A percentile compares a stretch with the other conserved stretches of the same genome.
Conservation (phyloP, 2,888 invertebrate genomes). For the Caenorhabditis macrosperma region DNA sequence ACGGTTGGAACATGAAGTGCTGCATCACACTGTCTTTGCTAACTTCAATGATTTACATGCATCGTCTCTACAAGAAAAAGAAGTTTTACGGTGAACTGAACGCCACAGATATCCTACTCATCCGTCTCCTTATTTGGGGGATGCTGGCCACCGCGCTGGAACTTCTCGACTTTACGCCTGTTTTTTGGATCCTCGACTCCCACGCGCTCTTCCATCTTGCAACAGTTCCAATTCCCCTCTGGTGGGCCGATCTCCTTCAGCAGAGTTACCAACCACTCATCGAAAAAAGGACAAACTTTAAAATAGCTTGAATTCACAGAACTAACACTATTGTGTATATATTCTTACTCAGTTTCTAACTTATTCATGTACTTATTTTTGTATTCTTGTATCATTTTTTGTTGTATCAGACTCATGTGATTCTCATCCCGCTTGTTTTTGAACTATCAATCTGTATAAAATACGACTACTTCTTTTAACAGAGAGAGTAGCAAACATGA, state of each 20-base stretch:
- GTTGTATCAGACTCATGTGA: background rate
- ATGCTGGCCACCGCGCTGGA: slow-evolving; percentile 66
- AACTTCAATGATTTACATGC: slow-evolving; percentile 63
- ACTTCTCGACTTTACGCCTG: slow-evolving; percentile 73
- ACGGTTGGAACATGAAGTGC: slow-evolving; percentile 72
- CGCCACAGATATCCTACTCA: slow-evolving; percentile 56
- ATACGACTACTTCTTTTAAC: no score
- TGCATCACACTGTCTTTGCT: slow-evolving; percentile 64
- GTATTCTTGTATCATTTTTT: slow-evolving; percentile 4
- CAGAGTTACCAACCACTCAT: background rate
- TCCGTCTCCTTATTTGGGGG: slow-evolving; percentile 61
- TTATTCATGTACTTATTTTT: slow-evolving; percentile 1
- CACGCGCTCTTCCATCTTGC: slow-evolving; percentile 75
- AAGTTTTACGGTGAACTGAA: slow-evolving; percentile 24
- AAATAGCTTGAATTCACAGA: slow-evolving; percentile 12
- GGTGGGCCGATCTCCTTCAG: slow-evolving; percentile 62
- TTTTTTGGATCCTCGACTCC: slow-evolving; percentile 74
- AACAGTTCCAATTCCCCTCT: slow-evolving; percentile 71
- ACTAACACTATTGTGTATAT: background rate
- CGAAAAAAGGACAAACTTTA: background rate
- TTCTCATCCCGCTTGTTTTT: background rate
- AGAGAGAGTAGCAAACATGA: no score
- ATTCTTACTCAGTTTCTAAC: background rate
- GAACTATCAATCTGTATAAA: no score
- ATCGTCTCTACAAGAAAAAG: slow-evolving; percentile 40